A percentile compares a stretch with the other conserved stretches of the same genome.
phyloP scores from a whole-genome alignment of 2,888 invertebrate species.

The Eulithis testata region DNA sequence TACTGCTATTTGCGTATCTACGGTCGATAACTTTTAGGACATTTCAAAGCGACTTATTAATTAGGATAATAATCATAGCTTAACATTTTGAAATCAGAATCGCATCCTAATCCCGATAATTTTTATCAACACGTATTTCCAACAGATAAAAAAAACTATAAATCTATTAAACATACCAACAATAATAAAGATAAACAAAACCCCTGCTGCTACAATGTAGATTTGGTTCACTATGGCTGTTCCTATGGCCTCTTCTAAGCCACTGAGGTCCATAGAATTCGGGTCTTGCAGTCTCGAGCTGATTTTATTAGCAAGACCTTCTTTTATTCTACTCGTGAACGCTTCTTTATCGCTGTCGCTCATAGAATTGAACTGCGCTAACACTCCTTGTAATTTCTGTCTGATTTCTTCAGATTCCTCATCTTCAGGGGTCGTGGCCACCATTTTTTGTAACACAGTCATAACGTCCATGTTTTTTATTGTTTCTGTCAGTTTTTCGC shows the following conservation, averaged over 20 bases:
- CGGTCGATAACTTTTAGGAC: too few relatives aligned
- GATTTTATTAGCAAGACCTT: constrained; percentile 62
- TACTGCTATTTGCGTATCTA: too few relatives aligned
- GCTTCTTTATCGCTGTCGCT: constrained; percentile 60
- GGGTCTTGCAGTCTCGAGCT: constrained; percentile 58
- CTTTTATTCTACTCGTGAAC: constrained; percentile 67
- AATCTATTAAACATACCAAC: constrained; percentile 53
- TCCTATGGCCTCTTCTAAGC: constrained; percentile 62
- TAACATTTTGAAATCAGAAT: constrained; percentile 11
- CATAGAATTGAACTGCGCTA: constrained; percentile 61
- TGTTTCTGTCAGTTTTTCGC: constrained; percentile 63
- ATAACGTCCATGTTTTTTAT: constrained; percentile 69
- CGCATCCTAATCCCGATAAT: constrained; percentile 5
- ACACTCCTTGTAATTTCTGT: constrained; percentile 60
- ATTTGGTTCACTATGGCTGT: constrained; percentile 60
- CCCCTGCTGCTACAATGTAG: constrained; percentile 56
- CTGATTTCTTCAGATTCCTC: constrained; percentile 62
- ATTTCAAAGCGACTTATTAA: background rate
- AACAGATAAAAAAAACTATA: background rate
- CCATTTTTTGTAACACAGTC: constrained; percentile 65
- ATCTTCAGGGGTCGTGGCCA: constrained; percentile 59
- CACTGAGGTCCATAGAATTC: constrained; percentile 55
- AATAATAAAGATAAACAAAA: constrained; percentile 61
- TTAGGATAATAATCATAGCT: background rate
- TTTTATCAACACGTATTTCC: constrained; percentile 1